Base-by-base conservation (phyloP, 2,113 vertebrate genomes). In the Microcebus murinus region DNA sequence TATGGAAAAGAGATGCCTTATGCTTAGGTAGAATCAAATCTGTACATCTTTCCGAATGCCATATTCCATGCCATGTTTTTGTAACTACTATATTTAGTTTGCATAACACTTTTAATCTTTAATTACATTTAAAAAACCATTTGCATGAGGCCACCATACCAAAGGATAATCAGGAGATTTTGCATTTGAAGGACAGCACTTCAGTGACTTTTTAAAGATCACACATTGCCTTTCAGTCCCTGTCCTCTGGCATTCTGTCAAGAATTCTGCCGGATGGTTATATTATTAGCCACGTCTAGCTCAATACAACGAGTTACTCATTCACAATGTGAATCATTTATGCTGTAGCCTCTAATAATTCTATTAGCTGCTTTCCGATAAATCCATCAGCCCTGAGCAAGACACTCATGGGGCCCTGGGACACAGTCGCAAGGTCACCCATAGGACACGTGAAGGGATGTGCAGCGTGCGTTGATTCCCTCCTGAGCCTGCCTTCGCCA, bases 321-420 rank as follows among this genome's bases (percentile, higher is more conserved):
- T 84, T 89, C 89, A 91, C 48, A 50, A 15, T 6, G 87, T 80
- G 97, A 97, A 70, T 91, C 86, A 94, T 84, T 95, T 90, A 91
- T 91, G 45, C 87, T 80, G 10, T 10, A 71, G 81, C 80, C 94
- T 77, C 36, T n/a, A 25, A 61, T 73, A 65, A 1, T 71, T 55
- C 59, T 93, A 65, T 48, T 88, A 79, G 63, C 29, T 73, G 70
- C 86, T 42, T 73, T 96, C 52, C 7, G 25, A 93, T 18, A 68
- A 71, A 97, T 29, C 83, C 96, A 27, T 94, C 87, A 65, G 2
- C 31, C 11, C 14, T 14, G 23, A 92, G 68, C 27, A 6, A 45
- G 11, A 63, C 65, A 86, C 17, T 50, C 67, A 6, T 11, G 4
- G 1, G 68, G 77, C 80, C 79, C 95, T 70, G 45, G 1, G 88